Percentiles rank a stretch among this genome's conserved stretches.
These are phyloP conservation scores for Dryocosmus kuriphilus DNA, from an alignment of 2,888 invertebrate genomes.

Conservation along the genomic window DNA sequence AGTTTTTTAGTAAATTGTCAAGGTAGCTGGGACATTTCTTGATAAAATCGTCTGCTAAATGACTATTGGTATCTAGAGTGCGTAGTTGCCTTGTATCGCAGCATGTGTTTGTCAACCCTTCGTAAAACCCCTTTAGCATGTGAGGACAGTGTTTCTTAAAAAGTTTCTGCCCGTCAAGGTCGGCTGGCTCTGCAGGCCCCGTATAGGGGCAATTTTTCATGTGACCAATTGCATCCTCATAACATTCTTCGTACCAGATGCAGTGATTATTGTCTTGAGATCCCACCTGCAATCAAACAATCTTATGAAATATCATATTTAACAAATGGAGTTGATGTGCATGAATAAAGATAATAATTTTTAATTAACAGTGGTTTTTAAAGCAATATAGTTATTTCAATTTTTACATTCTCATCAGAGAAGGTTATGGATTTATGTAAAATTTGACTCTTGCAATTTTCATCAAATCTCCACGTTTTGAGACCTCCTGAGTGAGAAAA, in stretches of 20 bases:
- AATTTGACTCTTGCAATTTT: too few relatives aligned
- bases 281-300: conserved; percentile 68
- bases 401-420: too few relatives aligned
- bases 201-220: conserved; percentile 81
- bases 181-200: conserved; percentile 81
- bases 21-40: conserved; percentile 92
- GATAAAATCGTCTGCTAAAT: conserved; percentile 83
- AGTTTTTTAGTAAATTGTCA: conserved; percentile 88
- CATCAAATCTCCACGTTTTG: too few relatives aligned
- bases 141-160: conserved; percentile 84
- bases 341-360: too few relatives aligned
- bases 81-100: conserved; percentile 84
- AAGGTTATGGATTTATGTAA: too few relatives aligned
- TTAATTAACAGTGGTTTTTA: too few relatives aligned
- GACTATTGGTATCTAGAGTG: conserved; percentile 81
- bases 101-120: conserved; percentile 78
- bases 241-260: conserved; percentile 87
- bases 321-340: too few relatives aligned
- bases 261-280: conserved; percentile 80
- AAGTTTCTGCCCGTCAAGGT: conserved; percentile 77
- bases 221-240: conserved; percentile 57
- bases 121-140: conserved; percentile 67
- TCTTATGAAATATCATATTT: conserved; percentile 15
- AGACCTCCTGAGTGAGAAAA: too few relatives aligned
- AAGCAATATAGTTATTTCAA: too few relatives aligned